Evolutionary conservation across 2,888 invertebrate species (phyloP).

Genomic region (Tiliacea citrago): DNA sequence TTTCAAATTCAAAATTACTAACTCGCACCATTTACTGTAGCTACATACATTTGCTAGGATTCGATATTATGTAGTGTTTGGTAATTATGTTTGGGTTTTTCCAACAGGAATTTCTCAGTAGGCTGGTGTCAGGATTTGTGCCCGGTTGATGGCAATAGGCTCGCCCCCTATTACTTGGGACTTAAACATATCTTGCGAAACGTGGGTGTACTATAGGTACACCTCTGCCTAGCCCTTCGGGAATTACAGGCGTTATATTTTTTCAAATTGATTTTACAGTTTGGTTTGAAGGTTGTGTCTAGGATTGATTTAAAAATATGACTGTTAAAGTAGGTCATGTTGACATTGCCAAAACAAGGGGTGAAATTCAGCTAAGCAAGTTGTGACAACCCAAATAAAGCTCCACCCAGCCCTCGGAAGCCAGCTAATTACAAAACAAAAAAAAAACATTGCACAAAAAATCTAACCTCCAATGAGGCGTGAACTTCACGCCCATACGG

Average conservation of each 20-base stretch:
- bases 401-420: not conserved
- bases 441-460: slow-evolving; percentile 28
- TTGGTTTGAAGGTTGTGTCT: not conserved
- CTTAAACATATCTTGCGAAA: too few species aligned
- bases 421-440: slow-evolving; percentile 41
- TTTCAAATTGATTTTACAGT: too few species aligned
- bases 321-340: not conserved
- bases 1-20: slow-evolving; percentile 78
- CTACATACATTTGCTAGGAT: slow-evolving; percentile 58
- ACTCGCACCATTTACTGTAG: slow-evolving; percentile 71
- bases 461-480: slow-evolving; percentile 58
- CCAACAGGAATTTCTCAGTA: too few species aligned
- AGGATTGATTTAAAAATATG: not conserved
- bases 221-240: too few species aligned
- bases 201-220: too few species aligned
- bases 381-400: too few species aligned
- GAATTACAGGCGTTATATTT: too few species aligned
- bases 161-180: too few species aligned
- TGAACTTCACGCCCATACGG: slow-evolving; percentile 56
- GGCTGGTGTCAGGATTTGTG: too few species aligned
- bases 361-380: too few species aligned
- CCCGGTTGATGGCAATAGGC: too few species aligned
- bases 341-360: not conserved
- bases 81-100: not conserved
- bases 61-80: slow-evolving; percentile 47